Conservation (phyloP, 2,888 invertebrate species). For the Podabrus alpinus region DNA sequence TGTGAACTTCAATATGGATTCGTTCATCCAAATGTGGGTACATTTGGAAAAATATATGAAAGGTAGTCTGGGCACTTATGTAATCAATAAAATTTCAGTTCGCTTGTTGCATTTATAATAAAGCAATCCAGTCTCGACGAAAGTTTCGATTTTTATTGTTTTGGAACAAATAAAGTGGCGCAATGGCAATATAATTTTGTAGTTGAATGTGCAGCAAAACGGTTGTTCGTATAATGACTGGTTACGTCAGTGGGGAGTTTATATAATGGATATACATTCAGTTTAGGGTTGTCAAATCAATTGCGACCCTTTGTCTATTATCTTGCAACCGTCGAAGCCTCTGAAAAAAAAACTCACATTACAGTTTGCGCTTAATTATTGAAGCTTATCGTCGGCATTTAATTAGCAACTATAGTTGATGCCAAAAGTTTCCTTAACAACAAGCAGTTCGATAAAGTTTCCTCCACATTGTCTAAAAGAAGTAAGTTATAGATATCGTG, state of each 20-base stretch:
- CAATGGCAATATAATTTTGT: constrained; percentile 1
- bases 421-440: neutral
- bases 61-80: neutral
- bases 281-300: constrained; percentile 24
- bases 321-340: constrained; percentile 22
- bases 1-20: neutral
- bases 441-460: neutral
- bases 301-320: constrained; percentile 21
- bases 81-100: constrained; percentile 25
- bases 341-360: neutral
- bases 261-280: constrained; percentile 30
- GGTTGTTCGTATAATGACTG: constrained; percentile 28
- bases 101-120: constrained; percentile 17
- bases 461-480: neutral
- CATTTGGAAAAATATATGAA: neutral
- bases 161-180: constrained; percentile 7
- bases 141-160: constrained; percentile 27
- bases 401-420: neutral
- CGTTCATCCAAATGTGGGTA: neutral
- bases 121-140: constrained; percentile 13
- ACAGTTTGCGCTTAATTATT: neutral
- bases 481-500: neutral
- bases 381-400: neutral
- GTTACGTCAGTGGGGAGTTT: constrained; percentile 16
- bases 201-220: constrained; percentile 9